Evolutionary conservation across 2,888 invertebrate genomes (phyloP).

Genomic region (Strigamia transsilvanica): DNA sequence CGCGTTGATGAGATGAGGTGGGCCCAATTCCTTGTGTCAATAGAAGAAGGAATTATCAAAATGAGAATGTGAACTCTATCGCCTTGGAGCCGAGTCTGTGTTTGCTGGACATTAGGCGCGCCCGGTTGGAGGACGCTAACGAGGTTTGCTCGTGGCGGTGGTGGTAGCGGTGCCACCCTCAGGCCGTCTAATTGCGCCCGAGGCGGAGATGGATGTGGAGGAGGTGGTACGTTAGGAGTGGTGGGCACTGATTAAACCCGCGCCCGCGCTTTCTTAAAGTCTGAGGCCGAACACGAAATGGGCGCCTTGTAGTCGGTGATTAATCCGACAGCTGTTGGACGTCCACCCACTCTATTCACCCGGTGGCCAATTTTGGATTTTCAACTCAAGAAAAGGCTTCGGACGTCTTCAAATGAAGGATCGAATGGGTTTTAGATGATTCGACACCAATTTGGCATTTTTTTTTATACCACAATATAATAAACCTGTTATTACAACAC

Average conservation of each 20-base stretch:
- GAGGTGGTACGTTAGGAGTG: conserved; percentile 10
- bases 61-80: conserved; percentile 38
- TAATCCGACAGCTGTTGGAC: conserved; percentile 51
- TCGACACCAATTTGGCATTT: not conserved
- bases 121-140: conserved; percentile 30
- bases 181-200: conserved; percentile 30
- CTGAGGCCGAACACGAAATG: conserved; percentile 25
- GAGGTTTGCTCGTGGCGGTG: conserved; percentile 30
- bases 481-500: not conserved
- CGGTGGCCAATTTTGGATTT: not conserved
- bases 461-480: not conserved
- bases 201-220: conserved; percentile 30
- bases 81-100: conserved; percentile 6
- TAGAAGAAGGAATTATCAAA: conserved; percentile 51
- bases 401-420: conserved; percentile 6
- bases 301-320: conserved; percentile 45
- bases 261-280: conserved; percentile 21
- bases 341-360: conserved; percentile 26
- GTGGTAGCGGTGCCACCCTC: conserved; percentile 30
- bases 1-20: conserved; percentile 30
- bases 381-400: conserved; percentile 2
- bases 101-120: conserved; percentile 30
- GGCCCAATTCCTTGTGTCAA: conserved; percentile 52
- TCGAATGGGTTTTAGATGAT: not conserved
- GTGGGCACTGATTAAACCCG: conserved; percentile 21